Evolutionary conservation across 1,140 invertebrate species (phyloP).

Genomic region (Temnothorax nylanderi): DNA sequence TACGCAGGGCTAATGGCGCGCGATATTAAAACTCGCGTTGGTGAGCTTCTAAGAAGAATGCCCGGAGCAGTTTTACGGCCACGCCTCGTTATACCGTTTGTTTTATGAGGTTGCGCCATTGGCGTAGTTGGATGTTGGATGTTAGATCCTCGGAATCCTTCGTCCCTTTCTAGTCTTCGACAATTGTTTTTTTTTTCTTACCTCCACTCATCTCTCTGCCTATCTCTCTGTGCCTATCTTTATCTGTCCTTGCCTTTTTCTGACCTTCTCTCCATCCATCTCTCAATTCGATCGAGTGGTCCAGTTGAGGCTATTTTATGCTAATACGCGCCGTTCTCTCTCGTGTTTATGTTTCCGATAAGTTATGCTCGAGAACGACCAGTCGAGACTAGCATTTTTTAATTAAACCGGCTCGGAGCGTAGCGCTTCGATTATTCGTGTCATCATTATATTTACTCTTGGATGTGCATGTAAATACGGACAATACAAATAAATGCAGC

Average conservation of each 20-base stretch:
- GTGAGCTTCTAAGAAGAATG: constrained; percentile 68
- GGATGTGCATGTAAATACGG: background rate
- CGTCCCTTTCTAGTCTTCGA: background rate
- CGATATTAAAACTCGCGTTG: constrained; percentile 67
- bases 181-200: constrained; percentile 19
- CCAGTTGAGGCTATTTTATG: constrained; percentile 58
- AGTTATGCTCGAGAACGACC: constrained; percentile 53
- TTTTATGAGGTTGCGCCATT: constrained; percentile 67
- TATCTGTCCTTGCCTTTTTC: background rate
- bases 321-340: constrained; percentile 58
- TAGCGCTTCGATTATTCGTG: constrained; percentile 22
- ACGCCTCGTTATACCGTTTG: constrained; percentile 69
- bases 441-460: constrained; percentile 18
- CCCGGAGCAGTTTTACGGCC: constrained; percentile 55
- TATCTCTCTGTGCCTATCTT: background rate
- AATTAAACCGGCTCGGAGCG: constrained; percentile 58
- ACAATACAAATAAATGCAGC: background rate
- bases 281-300: constrained; percentile 19
- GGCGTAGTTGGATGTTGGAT: constrained; percentile 62
- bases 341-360: constrained; percentile 65
- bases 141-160: background rate
- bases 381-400: constrained; percentile 64
- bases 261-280: background rate
- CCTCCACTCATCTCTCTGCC: background rate
- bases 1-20: background rate